Conservation (phyloP, 2,113 vertebrate genomes). For the Heteronetta atricapilla region DNA sequence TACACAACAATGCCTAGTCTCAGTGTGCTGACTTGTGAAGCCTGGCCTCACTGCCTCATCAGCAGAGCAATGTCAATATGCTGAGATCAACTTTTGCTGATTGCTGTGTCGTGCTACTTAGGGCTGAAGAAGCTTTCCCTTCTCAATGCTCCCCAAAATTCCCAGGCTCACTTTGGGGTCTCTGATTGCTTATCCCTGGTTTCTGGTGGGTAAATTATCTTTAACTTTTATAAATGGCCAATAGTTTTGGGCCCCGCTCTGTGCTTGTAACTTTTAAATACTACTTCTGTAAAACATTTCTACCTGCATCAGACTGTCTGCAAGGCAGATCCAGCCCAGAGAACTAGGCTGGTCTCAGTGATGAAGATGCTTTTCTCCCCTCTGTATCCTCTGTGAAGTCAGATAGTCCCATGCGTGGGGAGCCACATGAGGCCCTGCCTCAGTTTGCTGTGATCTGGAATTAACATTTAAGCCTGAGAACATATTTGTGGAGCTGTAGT, state of each 20-base stretch:
- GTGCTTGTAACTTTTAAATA: background rate
- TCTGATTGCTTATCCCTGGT: background rate
- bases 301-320: background rate
- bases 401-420: background rate
- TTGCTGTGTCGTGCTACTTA: rapidly evolving
- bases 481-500: background rate
- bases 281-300: background rate
- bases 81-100: background rate
- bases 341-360: background rate
- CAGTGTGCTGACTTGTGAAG: background rate
- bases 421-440: background rate
- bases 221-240: background rate
- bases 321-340: background rate
- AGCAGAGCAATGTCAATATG: background rate
- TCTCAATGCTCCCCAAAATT: background rate
- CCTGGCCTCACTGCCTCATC: background rate
- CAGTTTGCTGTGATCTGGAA: slow-evolving; percentile 21
- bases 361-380: background rate
- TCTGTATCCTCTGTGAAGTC: background rate
- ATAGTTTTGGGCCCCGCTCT: background rate
- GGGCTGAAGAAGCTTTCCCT: background rate
- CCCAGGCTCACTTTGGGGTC: background rate
- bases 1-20: background rate
- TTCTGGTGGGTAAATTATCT: background rate
- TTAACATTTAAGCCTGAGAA: slow-evolving; percentile 24